These are phyloP conservation scores for Caenorhabditis auriculariae DNA, from an alignment of 2,888 invertebrate species.

Conservation along the genomic window DNA sequence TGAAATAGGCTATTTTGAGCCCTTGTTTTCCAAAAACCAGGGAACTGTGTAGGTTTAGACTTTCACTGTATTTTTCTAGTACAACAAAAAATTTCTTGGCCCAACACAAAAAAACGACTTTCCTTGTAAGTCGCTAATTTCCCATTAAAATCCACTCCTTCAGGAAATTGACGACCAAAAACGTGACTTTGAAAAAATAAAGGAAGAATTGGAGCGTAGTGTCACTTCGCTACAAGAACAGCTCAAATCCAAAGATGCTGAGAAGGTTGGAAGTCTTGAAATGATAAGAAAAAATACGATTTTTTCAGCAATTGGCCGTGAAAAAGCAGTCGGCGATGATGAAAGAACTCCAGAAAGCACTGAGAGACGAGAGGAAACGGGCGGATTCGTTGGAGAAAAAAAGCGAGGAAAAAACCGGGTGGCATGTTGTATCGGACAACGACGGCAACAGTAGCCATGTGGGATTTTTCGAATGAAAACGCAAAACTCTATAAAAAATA, in stretches of 20 bases:
- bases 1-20: too few relatives aligned
- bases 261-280: conserved; percentile 6
- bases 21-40: too few relatives aligned
- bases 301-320: conserved; percentile 24
- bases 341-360: conserved; percentile 40
- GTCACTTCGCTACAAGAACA: conserved; percentile 14
- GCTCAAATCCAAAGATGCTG: conserved; percentile 14
- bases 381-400: conserved; percentile 39
- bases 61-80: too few relatives aligned
- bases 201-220: neutral
- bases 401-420: conserved; percentile 34
- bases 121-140: neutral
- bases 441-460: conserved; percentile 34
- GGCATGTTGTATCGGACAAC: conserved; percentile 32
- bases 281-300: neutral
- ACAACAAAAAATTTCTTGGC: too few relatives aligned
- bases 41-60: too few relatives aligned
- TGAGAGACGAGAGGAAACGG: conserved; percentile 39
- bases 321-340: conserved; percentile 36
- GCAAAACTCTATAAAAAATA: too few relatives aligned
- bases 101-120: neutral
- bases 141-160: neutral
- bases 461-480: too few relatives aligned
- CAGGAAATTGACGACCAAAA: conserved; percentile 24
- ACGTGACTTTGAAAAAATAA: conserved; percentile 17